Evolutionary conservation across 2,113 vertebrate species (phyloP), one percentile per base, ranked within the genome.

Genomic region (Anhinga anhinga): DNA sequence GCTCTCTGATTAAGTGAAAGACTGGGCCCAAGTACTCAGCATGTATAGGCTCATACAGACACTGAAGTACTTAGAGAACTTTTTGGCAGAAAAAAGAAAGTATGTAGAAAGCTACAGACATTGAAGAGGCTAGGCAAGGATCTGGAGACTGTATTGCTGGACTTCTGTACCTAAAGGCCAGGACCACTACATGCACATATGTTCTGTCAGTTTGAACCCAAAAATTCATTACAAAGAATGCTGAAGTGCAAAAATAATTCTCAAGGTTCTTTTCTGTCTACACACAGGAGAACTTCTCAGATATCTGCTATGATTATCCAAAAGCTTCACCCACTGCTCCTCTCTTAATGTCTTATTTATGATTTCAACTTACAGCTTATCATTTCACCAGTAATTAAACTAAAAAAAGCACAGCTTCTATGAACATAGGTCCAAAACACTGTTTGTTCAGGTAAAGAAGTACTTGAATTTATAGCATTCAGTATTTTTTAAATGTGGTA

Each of bases 171-270:
- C 34, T 40, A 10, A 58, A 40, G 14, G 50, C 15, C 50, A 74
- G 23, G 32, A 74, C 17, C 16, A 56, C 34, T 56, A 72, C 1
- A 17, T 0, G 4, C 11, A 56, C 7, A 2, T 12, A 42, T 2
- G 13, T 23, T 86, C 16, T 27, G 49, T 34, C 53, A 74, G 12
- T 74, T 67, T 76, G 26, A 85, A 82, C 17, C 8, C 21, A 55
- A 81, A 89, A 83, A 32, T 11, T 23, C 9, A 5, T 49, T 42
- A 45, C 11, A 74, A 84, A 88, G 44, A 85, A 45, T 25, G 32
- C 8, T 13, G 10, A 62, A 50, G 10, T 42, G 22, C 13, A 79
- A 93, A 93, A 90, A 42, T 47, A 1, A 70, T 90, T 65, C 47
- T 80, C 22, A 38, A 50, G 21, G 22, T 53, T 70, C 27, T 59